Evolutionary conservation across 2,113 vertebrate genomes (phyloP).

Genomic region (Neomonachus schauinslandi): DNA sequence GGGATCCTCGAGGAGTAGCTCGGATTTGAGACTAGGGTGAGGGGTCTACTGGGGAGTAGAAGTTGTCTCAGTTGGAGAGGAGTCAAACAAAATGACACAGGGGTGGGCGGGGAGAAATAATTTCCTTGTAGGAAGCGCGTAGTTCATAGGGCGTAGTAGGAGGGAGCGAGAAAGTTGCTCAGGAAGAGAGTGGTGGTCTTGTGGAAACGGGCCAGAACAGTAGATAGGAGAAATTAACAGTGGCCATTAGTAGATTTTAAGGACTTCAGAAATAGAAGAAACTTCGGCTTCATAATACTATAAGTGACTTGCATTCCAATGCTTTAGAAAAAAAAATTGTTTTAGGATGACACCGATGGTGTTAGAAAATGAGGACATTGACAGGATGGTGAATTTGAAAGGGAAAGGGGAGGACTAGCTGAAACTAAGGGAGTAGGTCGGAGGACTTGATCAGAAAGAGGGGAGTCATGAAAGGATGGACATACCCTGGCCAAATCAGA

Average conservation of each 20-base stretch:
- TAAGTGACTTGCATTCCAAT: constrained; percentile 12
- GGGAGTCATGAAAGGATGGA: neutral
- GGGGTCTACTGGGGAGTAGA: neutral
- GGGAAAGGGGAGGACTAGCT: neutral
- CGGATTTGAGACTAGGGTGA: neutral
- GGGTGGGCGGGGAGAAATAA: constrained; percentile 15
- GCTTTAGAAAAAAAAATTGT: neutral
- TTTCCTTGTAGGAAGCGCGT: constrained; percentile 55
- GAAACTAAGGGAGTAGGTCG: neutral
- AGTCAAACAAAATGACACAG: neutral
- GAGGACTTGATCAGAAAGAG: constrained; percentile 23
- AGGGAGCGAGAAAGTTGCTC: neutral
- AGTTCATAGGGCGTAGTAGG: neutral
- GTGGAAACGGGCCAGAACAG: neutral
- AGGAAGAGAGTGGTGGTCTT: neutral
- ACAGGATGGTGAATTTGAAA: constrained; percentile 45
- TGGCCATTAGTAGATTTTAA: neutral
- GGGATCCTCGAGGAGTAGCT: neutral
- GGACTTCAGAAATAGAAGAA: constrained; percentile 2
- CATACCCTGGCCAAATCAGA: neutral
- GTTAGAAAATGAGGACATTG: constrained; percentile 46
- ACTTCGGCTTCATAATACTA: neutral
- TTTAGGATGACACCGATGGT: neutral
- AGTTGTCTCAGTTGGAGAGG: neutral
- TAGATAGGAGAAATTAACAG: neutral